These are phyloP conservation scores for Hyperoplus lanceolatus DNA, from an alignment of 2,797 vertebrate genomes.

Conservation along the genomic window DNA sequence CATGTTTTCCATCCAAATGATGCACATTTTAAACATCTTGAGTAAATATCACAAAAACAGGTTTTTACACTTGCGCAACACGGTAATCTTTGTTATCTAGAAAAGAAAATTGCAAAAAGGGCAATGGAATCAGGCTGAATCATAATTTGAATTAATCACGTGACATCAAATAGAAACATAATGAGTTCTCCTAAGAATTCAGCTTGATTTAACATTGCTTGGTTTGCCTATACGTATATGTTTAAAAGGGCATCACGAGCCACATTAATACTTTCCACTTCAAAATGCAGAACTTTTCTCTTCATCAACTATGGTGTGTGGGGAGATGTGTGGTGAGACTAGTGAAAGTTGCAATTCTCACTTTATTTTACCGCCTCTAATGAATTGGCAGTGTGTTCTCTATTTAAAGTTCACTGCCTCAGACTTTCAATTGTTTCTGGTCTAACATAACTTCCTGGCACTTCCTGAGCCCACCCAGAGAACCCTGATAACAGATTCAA, in stretches of 20 bases:
- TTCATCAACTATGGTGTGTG: background rate
- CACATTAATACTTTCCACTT: background rate
- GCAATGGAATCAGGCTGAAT: too few relatives aligned
- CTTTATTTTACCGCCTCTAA: conserved; percentile 17
- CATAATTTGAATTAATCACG: too few relatives aligned
- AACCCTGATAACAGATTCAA: conserved; percentile 53
- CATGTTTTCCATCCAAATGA: too few relatives aligned
- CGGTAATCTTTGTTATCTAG: too few relatives aligned
- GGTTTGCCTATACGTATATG: too few relatives aligned
- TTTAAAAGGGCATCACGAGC: background rate
- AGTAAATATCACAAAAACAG: too few relatives aligned
- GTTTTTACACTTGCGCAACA: too few relatives aligned
- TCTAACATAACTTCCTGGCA: conserved; percentile 61
- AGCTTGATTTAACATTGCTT: too few relatives aligned
- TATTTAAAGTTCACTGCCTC: conserved; percentile 50
- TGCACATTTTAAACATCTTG: too few relatives aligned
- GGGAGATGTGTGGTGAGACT: background rate
- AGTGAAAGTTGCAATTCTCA: background rate
- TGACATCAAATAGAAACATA: too few relatives aligned
- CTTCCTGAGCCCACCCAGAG: conserved; percentile 66
- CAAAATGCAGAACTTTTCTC: background rate
- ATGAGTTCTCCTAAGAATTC: too few relatives aligned
- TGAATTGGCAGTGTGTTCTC: conserved; percentile 33
- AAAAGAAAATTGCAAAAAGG: too few relatives aligned
- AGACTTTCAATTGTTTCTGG: conserved; percentile 64